phyloP scores from a whole-genome alignment of 2,113 vertebrate genomes.

The Trogon surrucura region DNA sequence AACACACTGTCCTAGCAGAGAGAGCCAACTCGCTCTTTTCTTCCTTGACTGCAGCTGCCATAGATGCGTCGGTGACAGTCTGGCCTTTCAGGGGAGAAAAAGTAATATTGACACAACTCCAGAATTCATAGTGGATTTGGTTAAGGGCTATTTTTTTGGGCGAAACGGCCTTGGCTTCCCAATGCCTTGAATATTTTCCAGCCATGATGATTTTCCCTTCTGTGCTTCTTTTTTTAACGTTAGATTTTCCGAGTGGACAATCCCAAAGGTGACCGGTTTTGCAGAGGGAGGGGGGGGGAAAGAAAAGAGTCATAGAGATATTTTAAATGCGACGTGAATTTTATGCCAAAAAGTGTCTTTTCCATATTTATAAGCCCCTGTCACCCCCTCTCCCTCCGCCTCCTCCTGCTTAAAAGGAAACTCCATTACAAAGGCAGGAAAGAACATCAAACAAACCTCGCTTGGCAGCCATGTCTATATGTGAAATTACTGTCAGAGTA shows the following conservation, averaged over 20 bases:
- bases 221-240: conserved; percentile 25
- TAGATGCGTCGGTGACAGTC: background rate
- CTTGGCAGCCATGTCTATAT: conserved; percentile 72
- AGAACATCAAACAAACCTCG: conserved; percentile 77
- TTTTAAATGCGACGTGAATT: background rate
- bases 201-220: background rate
- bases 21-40: background rate
- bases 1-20: background rate
- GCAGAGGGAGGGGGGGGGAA: background rate
- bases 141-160: background rate
- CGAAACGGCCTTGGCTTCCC: background rate
- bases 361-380: conserved; percentile 71
- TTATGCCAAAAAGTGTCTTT: conserved; percentile 69
- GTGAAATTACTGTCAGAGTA: conserved; percentile 77
- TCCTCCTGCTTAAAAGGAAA: conserved; percentile 74
- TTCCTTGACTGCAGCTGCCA: background rate
- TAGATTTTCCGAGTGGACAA: conserved; percentile 34
- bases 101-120: background rate
- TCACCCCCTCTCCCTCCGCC: conserved; percentile 61
- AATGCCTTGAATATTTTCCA: conserved; percentile 43
- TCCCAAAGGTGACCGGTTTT: conserved; percentile 9
- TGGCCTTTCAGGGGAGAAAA: background rate
- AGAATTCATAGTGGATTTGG: background rate
- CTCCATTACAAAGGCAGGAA: conserved; percentile 84
- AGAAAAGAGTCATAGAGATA: background rate